Percentiles rank a stretch among this genome's conserved stretches.
These are phyloP conservation scores for Diadumene lineata DNA, from an alignment of 92 coral and sea anemone species.

Conservation along the genomic window DNA sequence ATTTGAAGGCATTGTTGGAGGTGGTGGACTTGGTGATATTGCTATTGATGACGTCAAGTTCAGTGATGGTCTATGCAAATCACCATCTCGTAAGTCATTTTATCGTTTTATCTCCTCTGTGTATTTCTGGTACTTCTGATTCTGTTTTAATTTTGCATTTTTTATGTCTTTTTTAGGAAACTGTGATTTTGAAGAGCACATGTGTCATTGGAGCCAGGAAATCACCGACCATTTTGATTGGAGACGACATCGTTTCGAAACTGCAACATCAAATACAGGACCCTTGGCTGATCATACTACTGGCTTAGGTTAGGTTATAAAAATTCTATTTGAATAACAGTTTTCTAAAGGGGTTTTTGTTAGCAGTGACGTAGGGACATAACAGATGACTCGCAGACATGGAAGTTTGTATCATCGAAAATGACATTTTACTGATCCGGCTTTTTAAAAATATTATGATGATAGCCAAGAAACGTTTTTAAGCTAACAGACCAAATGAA, in stretches of 20 bases:
- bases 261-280: slow-evolving; percentile 67
- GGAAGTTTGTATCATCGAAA: too few relatives aligned
- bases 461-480: not conserved
- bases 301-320: slow-evolving; percentile 55
- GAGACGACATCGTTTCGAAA: slow-evolving; percentile 64
- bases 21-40: slow-evolving; percentile 32
- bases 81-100: slow-evolving; percentile 28
- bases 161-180: not conserved
- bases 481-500: not conserved
- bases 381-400: too few relatives aligned
- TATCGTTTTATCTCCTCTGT: too few relatives aligned
- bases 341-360: too few relatives aligned
- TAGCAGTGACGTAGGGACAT: too few relatives aligned
- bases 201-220: slow-evolving; percentile 73
- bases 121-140: too few relatives aligned
- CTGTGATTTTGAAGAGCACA: slow-evolving; percentile 65
- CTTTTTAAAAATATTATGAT: not conserved
- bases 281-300: slow-evolving; percentile 72
- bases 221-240: slow-evolving; percentile 82
- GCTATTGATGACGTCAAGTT: slow-evolving; percentile 72
- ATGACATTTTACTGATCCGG: too few relatives aligned
- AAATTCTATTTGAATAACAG: too few relatives aligned
- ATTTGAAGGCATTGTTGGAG: slow-evolving; percentile 74
- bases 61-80: slow-evolving; percentile 67
- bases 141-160: too few relatives aligned